Conservation (phyloP, 2,888 invertebrate genomes). For the Cryptocephalus primarius region DNA sequence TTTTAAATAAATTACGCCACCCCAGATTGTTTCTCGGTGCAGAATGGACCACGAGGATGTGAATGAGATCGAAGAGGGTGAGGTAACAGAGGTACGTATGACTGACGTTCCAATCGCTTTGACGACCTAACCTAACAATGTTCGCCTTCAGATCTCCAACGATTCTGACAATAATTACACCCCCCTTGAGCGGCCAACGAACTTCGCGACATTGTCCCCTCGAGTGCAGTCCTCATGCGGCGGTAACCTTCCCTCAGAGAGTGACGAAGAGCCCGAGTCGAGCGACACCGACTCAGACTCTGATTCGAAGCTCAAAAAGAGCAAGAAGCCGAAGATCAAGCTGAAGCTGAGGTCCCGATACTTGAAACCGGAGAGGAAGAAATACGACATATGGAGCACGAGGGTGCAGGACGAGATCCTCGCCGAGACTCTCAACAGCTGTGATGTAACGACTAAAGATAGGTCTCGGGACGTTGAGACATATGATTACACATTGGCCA, state of each 20-base stretch:
- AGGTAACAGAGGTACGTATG: conserved; percentile 8
- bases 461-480: conserved; percentile 62
- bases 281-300: conserved; percentile 52
- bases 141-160: conserved; percentile 20
- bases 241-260: conserved; percentile 35
- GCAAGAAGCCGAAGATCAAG: conserved; percentile 46
- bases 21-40: too few relatives aligned
- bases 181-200: conserved; percentile 46
- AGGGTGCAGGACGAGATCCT: conserved; percentile 67
- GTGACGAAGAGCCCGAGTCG: conserved; percentile 32
- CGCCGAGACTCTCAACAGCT: conserved; percentile 65
- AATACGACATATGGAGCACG: conserved; percentile 69
- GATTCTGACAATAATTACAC: conserved; percentile 42
- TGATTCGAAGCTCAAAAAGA: conserved; percentile 25
- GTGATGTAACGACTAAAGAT: conserved; percentile 60
- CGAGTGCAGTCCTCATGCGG: conserved; percentile 19
- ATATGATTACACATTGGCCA: conserved; percentile 53
- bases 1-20: too few relatives aligned
- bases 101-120: background rate
- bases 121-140: conserved; percentile 1
- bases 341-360: conserved; percentile 33
- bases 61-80: conserved; percentile 17
- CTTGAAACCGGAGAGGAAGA: conserved; percentile 44
- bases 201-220: conserved; percentile 23
- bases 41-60: too few relatives aligned